A percentile compares a stretch with the other conserved stretches of the same genome.
Conservation (phyloP, 2,797 vertebrate genomes). For the Micromesistius poutassou region DNA sequence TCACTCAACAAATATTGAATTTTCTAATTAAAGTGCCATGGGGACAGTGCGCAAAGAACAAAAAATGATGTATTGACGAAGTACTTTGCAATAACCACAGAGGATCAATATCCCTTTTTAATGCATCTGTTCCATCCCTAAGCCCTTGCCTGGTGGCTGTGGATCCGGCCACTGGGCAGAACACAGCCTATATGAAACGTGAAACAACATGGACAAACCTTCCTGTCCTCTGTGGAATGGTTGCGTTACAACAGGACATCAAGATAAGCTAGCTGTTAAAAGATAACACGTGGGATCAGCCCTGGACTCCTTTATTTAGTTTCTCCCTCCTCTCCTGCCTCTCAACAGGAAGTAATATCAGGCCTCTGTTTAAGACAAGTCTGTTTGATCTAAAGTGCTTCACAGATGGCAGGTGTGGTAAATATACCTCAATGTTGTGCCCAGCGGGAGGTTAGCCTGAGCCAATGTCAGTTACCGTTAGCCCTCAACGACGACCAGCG, state of each 20-base stretch:
- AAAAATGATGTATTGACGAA: constrained; percentile 41
- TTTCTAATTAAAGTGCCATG: constrained; percentile 44
- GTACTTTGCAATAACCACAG: constrained; percentile 54
- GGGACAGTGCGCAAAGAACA: constrained; percentile 14
- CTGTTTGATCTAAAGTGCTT: constrained; percentile 42
- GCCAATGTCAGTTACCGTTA: constrained; percentile 64
- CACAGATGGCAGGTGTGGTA: constrained; percentile 58
- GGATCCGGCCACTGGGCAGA: constrained; percentile 41
- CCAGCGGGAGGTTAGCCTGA: constrained; percentile 56
- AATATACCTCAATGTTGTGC: constrained; percentile 61
- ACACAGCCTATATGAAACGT: constrained; percentile 54
- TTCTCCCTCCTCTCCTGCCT: constrained; percentile 23
- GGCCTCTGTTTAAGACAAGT: constrained; percentile 37
- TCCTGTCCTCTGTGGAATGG: constrained; percentile 57
- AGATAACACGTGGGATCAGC: constrained; percentile 61
- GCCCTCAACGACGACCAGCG: constrained; percentile 46
- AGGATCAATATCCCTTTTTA: constrained; percentile 62
- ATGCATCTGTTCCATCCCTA: constrained; percentile 50
- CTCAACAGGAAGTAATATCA: constrained; percentile 14
- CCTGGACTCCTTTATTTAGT: constrained; percentile 19
- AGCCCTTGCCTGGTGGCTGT: constrained; percentile 50
- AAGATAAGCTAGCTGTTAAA: constrained; percentile 67
- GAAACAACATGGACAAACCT: constrained; percentile 56
- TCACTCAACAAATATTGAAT: constrained; percentile 44
- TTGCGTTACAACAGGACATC: constrained; percentile 62